Conservation (phyloP, 2,113 vertebrate genomes). For the Prochilodus magdalenae region DNA sequence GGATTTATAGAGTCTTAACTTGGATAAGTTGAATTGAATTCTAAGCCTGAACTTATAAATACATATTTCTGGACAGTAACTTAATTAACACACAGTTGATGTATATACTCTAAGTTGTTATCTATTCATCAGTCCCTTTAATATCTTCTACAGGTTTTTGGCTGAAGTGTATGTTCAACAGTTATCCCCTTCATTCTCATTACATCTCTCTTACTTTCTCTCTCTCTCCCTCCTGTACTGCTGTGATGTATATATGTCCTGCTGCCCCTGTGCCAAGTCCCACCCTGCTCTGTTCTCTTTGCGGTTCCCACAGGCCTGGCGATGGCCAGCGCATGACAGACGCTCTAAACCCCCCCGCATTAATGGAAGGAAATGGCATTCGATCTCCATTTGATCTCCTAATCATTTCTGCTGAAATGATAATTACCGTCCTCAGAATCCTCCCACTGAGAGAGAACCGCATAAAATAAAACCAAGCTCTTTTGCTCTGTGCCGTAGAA, state of each 20-base stretch:
- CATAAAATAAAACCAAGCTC: slow-evolving; percentile 56
- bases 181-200: slow-evolving; percentile 69
- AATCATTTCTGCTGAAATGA: slow-evolving; percentile 98
- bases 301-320: slow-evolving; percentile 86
- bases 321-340: slow-evolving; percentile 87
- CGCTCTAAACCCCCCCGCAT: slow-evolving; percentile 91
- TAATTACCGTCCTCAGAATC: slow-evolving; percentile 89
- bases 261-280: slow-evolving; percentile 78
- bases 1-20: too few relatives aligned
- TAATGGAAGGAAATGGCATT: slow-evolving; percentile 96
- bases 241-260: slow-evolving; percentile 79
- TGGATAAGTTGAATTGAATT: too few relatives aligned
- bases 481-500: slow-evolving; percentile 63
- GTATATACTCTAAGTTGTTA: neutral
- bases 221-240: slow-evolving; percentile 75
- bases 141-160: neutral
- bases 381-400: slow-evolving; percentile 93
- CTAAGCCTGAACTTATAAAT: too few relatives aligned
- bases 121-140: neutral
- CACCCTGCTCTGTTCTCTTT: slow-evolving; percentile 77
- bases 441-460: slow-evolving; percentile 70
- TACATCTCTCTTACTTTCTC: slow-evolving; percentile 52
- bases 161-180: slow-evolving; percentile 19
- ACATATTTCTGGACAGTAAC: too few relatives aligned
- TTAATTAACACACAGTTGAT: neutral